Conservation (phyloP, 2,888 invertebrate genomes). For the Saturnia pavonia region DNA sequence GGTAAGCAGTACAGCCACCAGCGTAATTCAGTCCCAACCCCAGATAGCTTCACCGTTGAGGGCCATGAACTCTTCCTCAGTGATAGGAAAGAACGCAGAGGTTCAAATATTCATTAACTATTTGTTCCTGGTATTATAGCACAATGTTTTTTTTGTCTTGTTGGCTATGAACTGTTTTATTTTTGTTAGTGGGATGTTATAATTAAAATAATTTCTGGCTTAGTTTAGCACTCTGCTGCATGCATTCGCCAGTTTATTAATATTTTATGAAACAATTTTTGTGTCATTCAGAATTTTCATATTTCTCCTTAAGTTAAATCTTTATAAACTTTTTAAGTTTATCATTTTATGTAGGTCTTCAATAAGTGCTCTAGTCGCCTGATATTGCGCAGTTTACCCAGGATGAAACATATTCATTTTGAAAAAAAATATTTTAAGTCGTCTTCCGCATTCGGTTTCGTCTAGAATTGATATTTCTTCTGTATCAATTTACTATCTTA, state of each 20-base stretch:
- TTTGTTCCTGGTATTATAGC: constrained; percentile 37
- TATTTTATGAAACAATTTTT: neutral
- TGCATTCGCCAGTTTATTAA: constrained; percentile 24
- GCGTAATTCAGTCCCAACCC: constrained; percentile 52
- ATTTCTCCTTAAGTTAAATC: no score
- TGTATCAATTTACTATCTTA: neutral
- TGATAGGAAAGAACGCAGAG: constrained; percentile 81
- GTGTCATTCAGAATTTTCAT: neutral
- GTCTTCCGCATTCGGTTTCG: neutral
- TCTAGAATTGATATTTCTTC: neutral
- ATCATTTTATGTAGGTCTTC: neutral
- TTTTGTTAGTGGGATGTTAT: constrained; percentile 37
- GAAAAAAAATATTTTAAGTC: neutral
- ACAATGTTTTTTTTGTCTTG: constrained; percentile 33
- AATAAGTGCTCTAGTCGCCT: neutral
- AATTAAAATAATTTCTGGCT: constrained; percentile 22
- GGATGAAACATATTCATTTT: neutral
- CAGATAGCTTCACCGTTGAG: constrained; percentile 62
- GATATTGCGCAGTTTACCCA: neutral
- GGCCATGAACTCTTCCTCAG: constrained; percentile 58
- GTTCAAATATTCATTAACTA: constrained; percentile 75
- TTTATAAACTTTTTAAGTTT: no score
- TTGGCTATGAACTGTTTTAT: constrained; percentile 41
- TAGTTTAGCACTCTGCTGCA: constrained; percentile 26
- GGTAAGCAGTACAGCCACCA: constrained; percentile 80